Conservation (phyloP, 2,113 vertebrate species). For the Pao palembangensis region DNA sequence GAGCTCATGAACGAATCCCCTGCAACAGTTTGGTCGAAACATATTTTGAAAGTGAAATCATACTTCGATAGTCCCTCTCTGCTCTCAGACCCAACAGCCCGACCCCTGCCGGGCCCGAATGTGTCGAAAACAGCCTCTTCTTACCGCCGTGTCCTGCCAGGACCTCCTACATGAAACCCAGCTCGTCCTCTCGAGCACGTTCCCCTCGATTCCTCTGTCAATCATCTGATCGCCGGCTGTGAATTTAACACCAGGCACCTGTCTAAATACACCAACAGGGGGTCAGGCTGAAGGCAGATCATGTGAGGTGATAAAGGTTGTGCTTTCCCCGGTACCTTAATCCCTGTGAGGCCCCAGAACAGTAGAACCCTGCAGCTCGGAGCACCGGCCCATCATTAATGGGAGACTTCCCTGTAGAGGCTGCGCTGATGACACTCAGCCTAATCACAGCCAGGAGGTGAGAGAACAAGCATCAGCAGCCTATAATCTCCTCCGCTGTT, state of each 20-base stretch:
- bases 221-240: slow-evolving; percentile 44
- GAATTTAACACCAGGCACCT: slow-evolving; percentile 51
- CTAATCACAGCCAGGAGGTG: slow-evolving; percentile 68
- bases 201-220: slow-evolving; percentile 46
- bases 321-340: slow-evolving; percentile 28
- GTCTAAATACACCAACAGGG: slow-evolving; percentile 61
- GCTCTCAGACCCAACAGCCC: slow-evolving; percentile 11
- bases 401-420: slow-evolving; percentile 53
- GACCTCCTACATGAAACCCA: slow-evolving; percentile 38
- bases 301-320: slow-evolving; percentile 49
- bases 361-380: slow-evolving; percentile 38
- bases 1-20: slow-evolving; percentile 6
- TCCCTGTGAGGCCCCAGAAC: slow-evolving; percentile 40
- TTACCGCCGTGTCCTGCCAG: slow-evolving; percentile 22
- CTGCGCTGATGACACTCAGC: slow-evolving; percentile 49
- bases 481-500: slow-evolving; percentile 58
- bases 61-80: not conserved
- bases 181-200: slow-evolving; percentile 41
- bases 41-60: slow-evolving; percentile 2
- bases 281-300: slow-evolving; percentile 46
- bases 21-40: not conserved
- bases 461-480: slow-evolving; percentile 51
- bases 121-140: slow-evolving; percentile 12
- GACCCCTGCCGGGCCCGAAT: slow-evolving; percentile 30
- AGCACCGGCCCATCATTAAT: slow-evolving; percentile 44